Conservation (phyloP, 2,888 invertebrate species). For the Leptothorax acervorum region DNA sequence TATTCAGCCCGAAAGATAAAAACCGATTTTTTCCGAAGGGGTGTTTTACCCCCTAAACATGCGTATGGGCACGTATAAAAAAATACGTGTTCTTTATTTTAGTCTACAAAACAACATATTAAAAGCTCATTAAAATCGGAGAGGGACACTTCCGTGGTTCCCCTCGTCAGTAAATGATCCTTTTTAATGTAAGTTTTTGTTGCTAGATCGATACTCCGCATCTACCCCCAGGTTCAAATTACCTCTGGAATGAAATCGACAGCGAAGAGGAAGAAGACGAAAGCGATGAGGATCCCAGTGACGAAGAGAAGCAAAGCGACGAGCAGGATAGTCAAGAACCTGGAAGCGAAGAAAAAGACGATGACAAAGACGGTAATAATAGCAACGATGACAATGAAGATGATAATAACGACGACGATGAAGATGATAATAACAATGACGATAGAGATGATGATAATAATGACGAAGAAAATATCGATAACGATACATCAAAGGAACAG, state of each 20-base stretch:
- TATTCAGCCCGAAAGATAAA: no score
- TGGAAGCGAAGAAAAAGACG: neutral
- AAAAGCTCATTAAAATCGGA: no score
- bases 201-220: constrained; percentile 10
- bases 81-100: no score
- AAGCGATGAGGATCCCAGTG: neutral
- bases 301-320: no score
- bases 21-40: no score
- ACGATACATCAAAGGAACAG: neutral
- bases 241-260: neutral
- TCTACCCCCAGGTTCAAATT: neutral
- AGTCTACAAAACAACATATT: no score
- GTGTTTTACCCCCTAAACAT: no score
- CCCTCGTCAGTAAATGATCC: no score
- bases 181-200: neutral
- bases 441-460: neutral
- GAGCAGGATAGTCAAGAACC: constrained; percentile 6
- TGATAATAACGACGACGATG: neutral
- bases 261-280: neutral
- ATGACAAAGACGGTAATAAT: neutral
- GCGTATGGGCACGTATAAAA: no score
- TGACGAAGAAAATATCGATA: neutral
- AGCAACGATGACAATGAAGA: neutral
- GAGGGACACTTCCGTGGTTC: no score
- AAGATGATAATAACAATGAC: neutral